Percentiles rank a stretch among this genome's conserved stretches.
phyloP scores from a whole-genome alignment of 92 coral and sea anemone genomes.

The Micromussa lordhowensis region DNA sequence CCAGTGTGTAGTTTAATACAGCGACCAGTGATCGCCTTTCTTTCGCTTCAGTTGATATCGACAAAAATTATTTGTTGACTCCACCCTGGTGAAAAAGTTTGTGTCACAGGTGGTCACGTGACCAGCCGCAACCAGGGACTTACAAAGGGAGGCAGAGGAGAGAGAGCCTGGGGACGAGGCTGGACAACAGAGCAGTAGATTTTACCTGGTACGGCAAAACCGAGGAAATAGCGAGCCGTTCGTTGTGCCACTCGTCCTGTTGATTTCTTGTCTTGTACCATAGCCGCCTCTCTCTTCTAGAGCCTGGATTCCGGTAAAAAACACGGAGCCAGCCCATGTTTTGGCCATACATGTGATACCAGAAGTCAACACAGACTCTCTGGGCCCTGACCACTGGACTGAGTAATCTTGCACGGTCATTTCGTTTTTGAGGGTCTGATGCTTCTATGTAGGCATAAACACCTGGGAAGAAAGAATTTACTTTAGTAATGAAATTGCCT shows the following conservation, averaged over 20 bases:
- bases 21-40: too few relatives aligned
- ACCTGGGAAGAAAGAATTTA: constrained; percentile 43
- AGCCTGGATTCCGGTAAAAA: constrained; percentile 13
- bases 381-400: constrained; percentile 67
- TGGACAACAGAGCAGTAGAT: not conserved
- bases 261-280: constrained; percentile 78
- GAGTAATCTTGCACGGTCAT: constrained; percentile 66
- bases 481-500: too few relatives aligned
- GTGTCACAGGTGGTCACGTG: too few relatives aligned
- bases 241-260: constrained; percentile 70
- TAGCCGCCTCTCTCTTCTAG: constrained; percentile 52
- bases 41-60: too few relatives aligned
- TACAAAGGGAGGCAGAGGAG: too few relatives aligned
- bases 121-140: too few relatives aligned
- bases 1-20: too few relatives aligned
- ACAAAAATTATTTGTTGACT: too few relatives aligned
- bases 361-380: constrained; percentile 72
- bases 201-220: constrained; percentile 56
- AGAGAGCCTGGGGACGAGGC: too few relatives aligned
- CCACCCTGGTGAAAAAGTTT: too few relatives aligned
- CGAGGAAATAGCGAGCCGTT: constrained; percentile 46
- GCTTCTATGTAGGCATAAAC: constrained; percentile 81
- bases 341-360: constrained; percentile 80
- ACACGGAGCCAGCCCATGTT: constrained; percentile 78
- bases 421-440: constrained; percentile 67